These are phyloP conservation scores for Brachionus rotundiformis DNA, from an alignment of 1,140 invertebrate genomes.

Conservation along the genomic window DNA sequence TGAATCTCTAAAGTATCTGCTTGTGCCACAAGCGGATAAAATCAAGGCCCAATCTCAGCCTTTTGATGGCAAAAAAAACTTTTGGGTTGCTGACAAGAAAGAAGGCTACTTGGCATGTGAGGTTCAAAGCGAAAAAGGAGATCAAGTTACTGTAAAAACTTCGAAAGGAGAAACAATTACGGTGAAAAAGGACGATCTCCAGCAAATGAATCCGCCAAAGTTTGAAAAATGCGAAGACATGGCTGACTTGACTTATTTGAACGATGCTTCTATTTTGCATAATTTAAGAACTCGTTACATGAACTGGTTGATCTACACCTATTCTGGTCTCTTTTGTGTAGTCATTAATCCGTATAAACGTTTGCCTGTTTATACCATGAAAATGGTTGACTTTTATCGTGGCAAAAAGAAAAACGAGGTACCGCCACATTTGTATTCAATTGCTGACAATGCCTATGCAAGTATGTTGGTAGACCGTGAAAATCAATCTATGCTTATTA, in stretches of 20 bases:
- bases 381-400: slow-evolving; percentile 94
- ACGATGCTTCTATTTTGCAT: slow-evolving; percentile 97
- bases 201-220: slow-evolving; percentile 99
- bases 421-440: slow-evolving; percentile 98
- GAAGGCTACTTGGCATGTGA: slow-evolving; percentile 94
- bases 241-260: slow-evolving; percentile 99
- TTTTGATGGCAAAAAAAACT: slow-evolving; percentile 98
- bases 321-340: slow-evolving; percentile 99
- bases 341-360: slow-evolving; percentile 99
- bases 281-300: slow-evolving; percentile 98
- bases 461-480: slow-evolving; percentile 79
- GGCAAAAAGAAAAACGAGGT: slow-evolving; percentile 98
- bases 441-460: slow-evolving; percentile 98
- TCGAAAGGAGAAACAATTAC: slow-evolving; percentile 65
- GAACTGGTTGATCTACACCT: slow-evolving; percentile 97
- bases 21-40: slow-evolving; percentile 38
- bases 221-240: slow-evolving; percentile 99
- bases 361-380: slow-evolving; percentile 95
- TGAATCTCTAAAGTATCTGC: slow-evolving; percentile 50
- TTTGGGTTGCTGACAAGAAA: slow-evolving; percentile 96
- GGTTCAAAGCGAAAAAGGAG: slow-evolving; percentile 96
- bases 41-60: slow-evolving; percentile 78
- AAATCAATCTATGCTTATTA: slow-evolving; percentile 59
- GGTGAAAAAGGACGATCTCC: slow-evolving; percentile 94
- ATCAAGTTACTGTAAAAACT: slow-evolving; percentile 84